Base-by-base conservation (phyloP, 2,113 vertebrate genomes). In the Pipra filicauda region DNA sequence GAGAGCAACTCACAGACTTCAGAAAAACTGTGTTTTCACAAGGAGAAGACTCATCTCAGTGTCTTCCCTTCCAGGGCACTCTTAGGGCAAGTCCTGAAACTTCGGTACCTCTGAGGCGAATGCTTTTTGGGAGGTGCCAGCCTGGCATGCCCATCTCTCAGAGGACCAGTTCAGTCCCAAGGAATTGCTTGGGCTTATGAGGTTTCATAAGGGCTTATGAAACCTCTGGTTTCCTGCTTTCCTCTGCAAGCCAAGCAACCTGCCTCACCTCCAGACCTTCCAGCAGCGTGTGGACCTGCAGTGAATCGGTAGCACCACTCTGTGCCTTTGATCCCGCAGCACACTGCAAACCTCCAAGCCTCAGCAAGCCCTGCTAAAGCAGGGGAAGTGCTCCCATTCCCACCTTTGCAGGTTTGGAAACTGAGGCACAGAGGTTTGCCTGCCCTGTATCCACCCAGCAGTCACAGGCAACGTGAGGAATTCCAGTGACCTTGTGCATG, bases 321-420 rank as follows among this genome's bases (percentile, higher is more conserved):
- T 92, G 52, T 64, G 81, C 80, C 91, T 97, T 96, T 96, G 86
- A 94, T 94, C 92, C 93, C 65, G 48, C 83, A 80, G 67, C 74
- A 88, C 67, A 18, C 49, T 78, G 62, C 76, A 92, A 93, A 84
- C 28, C 64, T 91, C 88, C 95, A 95, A 85, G 93, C 70, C 86
- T 39, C 88, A 69, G 90, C 96, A 96, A 77, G 92, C 46, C 86
- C 66, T 89, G 94, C 83, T 91, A 82, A 86, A 84, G 88, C 49
- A 65, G 48, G 58, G 51, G 33, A 54, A 78, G 35, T 55, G 39
- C 69, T 95, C 55, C 3, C 48, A 35, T 77, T 73, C 75, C 72
- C 66, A 5, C 65, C 51, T 77, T 52, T 48, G 64, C 76, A 70
- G n/a, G 18, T 86, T 57, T 96, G 80, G 83, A 93, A 87, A 79